Percentiles rank a stretch among this genome's conserved stretches.
Evolutionary conservation across 1,140 invertebrate genomes (phyloP).

Genomic region (Ruditapes philippinarum): DNA sequence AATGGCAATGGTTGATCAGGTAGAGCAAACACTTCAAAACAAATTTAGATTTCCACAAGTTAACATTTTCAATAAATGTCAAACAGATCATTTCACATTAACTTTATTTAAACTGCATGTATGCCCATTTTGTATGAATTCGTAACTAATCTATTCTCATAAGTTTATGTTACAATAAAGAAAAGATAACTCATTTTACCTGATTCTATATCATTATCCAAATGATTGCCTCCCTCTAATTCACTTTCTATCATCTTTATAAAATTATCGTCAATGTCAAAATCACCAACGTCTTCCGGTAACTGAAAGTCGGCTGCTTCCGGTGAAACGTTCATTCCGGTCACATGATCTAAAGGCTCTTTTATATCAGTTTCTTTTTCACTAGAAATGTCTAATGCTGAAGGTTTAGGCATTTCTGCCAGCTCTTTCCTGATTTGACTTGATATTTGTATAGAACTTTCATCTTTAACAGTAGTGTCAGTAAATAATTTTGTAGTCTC

Average conservation of each 20-base stretch:
- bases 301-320: constrained; percentile 29
- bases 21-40: too few species aligned
- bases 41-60: too few species aligned
- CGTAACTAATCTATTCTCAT: too few species aligned
- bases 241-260: constrained; percentile 61
- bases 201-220: constrained; percentile 38
- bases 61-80: too few species aligned
- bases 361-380: background rate
- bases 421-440: constrained; percentile 45
- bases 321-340: background rate
- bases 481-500: constrained; percentile 27
- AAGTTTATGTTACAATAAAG: too few species aligned
- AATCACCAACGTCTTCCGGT: constrained; percentile 33
- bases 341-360: background rate
- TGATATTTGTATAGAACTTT: constrained; percentile 61
- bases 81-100: too few species aligned
- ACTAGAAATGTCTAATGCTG: background rate
- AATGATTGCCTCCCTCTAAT: constrained; percentile 18
- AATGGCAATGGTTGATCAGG: too few species aligned
- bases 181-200: constrained; percentile 18
- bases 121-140: too few species aligned
- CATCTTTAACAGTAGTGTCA: constrained; percentile 17
- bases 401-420: constrained; percentile 50
- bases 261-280: constrained; percentile 63
- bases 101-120: too few species aligned